Conservation (phyloP, 2,113 vertebrate species). For the Ibidorhyncha struthersii region DNA sequence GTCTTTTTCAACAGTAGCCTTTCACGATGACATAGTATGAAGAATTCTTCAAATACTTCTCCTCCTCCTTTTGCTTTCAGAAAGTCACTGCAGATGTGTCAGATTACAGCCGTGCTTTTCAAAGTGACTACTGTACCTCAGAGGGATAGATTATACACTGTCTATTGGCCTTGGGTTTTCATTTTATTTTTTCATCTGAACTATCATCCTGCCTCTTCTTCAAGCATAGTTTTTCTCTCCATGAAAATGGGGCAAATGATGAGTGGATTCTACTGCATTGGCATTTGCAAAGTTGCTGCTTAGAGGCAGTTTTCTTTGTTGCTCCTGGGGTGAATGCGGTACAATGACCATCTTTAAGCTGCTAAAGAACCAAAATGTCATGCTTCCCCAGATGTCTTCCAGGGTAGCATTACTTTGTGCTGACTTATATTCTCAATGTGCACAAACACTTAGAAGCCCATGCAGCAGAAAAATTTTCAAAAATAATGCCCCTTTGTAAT, state of each 20-base stretch:
- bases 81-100: not conserved
- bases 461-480: not conserved
- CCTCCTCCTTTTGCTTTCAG: not conserved
- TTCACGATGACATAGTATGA: accelerated
- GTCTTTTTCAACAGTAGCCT: not conserved
- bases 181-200: not conserved
- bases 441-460: not conserved
- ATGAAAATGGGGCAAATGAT: not conserved
- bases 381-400: not conserved
- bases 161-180: not conserved
- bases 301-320: not conserved
- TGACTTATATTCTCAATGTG: not conserved
- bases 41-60: not conserved
- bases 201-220: not conserved
- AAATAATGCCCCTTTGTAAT: not conserved
- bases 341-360: not conserved
- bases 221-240: not conserved
- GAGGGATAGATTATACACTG: not conserved
- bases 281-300: not conserved
- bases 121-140: not conserved
- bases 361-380: not conserved
- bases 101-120: not conserved
- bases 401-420: not conserved
- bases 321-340: not conserved
- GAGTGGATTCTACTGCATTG: not conserved